Base-by-base conservation (phyloP, 2,797 vertebrate genomes). In the Distichodus sexfasciatus region DNA sequence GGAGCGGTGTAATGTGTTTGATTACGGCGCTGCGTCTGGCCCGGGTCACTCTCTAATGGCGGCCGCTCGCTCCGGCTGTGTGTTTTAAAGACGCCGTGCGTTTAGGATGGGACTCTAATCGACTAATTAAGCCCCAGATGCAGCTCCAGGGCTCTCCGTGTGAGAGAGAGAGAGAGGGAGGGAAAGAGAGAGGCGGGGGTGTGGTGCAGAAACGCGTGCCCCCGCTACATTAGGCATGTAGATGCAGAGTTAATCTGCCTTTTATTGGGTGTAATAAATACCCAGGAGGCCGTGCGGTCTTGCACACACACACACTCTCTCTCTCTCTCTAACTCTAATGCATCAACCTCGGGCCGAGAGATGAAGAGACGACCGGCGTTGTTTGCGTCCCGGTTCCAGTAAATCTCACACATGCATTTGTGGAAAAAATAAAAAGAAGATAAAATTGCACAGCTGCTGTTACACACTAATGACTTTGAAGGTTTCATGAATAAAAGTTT, bases 211-310 rank as follows among this genome's bases (percentile, higher is more conserved):
- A 86, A 79, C 85, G 85, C 76, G 83, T 83, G 82, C 85, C 87
- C 87, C 83, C 82, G 80, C 86, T 88, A 86, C 91, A 92, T 92
- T 92, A 91, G 83, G 83, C 89, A 91, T 91, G 91, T 91, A 91
- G 91, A 92, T 91, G 89, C 83, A 85, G 82, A 85, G 88, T 91
- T 90, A 92, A 92, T 92, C 90, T 88, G 88, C 87, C 86, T 91
- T 92, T 92, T 91, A 92, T 92, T 91, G 90, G 87, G 88, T 88
- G 89, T 90, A 91, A 91, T 92, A 91, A 92, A 92, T 90, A 90
- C 88, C 87, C 89, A 89, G 83, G 86, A 88, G 89, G 88, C 85
- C 71, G 76, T 43, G 83, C 82, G 80, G 86, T 87, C 88, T 85
- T 83, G 86, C 87, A 84, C 81, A 57, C 87, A 86, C 88, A 88